These are phyloP conservation scores for Onthophagus taurus DNA, from an alignment of 1,140 invertebrate species.

Conservation along the genomic window DNA sequence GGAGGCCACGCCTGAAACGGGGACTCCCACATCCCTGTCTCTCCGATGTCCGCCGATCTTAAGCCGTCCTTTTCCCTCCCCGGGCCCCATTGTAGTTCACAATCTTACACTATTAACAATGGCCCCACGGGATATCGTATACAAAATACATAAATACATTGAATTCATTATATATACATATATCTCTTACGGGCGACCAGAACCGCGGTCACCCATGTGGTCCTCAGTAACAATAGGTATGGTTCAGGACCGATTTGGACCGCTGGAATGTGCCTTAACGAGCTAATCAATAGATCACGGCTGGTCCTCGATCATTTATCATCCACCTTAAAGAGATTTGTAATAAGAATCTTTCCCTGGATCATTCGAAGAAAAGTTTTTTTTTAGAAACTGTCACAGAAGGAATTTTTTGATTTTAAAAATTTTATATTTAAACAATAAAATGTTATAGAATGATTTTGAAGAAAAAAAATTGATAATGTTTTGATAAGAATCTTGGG, in stretches of 20 bases:
- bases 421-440: too few species aligned
- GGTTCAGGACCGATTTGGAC: conserved; percentile 17
- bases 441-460: too few species aligned
- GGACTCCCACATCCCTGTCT: conserved; percentile 33
- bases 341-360: conserved; percentile 31
- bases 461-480: too few species aligned
- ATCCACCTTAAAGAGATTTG: conserved; percentile 36
- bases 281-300: conserved; percentile 39
- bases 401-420: too few species aligned
- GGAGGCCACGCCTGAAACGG: conserved; percentile 26
- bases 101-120: conserved; percentile 37
- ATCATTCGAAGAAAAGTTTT: conserved; percentile 28
- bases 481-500: too few species aligned
- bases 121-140: conserved; percentile 34
- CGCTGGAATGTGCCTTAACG: conserved; percentile 32
- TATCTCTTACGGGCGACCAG: conserved; percentile 27
- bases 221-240: conserved; percentile 12
- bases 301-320: conserved; percentile 35
- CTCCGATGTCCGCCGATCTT: too few species aligned
- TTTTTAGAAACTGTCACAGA: conserved; percentile 29
- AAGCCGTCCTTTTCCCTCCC: too few species aligned
- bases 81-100: conserved; percentile 31
- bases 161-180: conserved; percentile 38
- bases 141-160: conserved; percentile 39
- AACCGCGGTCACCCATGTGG: conserved; percentile 2